Evolutionary conservation across 2,888 invertebrate genomes (phyloP).

Genomic region (Meteorus cinctellus): DNA sequence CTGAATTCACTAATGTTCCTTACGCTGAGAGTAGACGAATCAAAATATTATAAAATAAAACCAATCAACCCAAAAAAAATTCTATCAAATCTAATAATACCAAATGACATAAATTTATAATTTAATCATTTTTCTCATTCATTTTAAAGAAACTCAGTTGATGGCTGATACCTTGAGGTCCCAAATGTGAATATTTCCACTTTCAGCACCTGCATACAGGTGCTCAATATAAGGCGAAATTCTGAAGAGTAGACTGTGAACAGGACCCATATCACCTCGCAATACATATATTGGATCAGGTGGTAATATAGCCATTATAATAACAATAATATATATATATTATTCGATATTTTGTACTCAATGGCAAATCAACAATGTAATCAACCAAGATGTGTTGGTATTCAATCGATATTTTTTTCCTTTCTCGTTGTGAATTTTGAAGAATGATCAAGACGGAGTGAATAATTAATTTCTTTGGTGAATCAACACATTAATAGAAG

Average conservation of each 20-base stretch:
- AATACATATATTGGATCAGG: slow-evolving; percentile 86
- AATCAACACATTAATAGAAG: slow-evolving; percentile 41
- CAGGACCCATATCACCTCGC: slow-evolving; percentile 82
- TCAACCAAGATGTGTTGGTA: not conserved
- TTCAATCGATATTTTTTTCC: too few species aligned
- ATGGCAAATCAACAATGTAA: not conserved
- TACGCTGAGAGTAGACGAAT: too few species aligned
- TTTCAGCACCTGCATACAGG: slow-evolving; percentile 83
- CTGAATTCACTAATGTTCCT: too few species aligned
- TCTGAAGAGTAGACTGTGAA: slow-evolving; percentile 82
- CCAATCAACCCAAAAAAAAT: not conserved
- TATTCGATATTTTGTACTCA: not conserved
- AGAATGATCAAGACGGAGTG: too few species aligned
- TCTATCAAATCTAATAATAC: not conserved
- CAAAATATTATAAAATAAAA: too few species aligned
- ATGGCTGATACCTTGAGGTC: slow-evolving; percentile 79
- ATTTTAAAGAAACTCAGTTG: too few species aligned
- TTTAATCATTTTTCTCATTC: too few species aligned
- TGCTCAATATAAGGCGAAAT: slow-evolving; percentile 71
- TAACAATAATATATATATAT: slow-evolving; percentile 3
- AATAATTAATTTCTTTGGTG: not conserved
- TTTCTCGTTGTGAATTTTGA: too few species aligned
- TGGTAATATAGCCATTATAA: slow-evolving; percentile 79
- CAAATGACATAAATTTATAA: too few species aligned
- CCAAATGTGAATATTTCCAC: slow-evolving; percentile 85